Percentiles rank a stretch among this genome's conserved stretches.
Conservation (phyloP, 2,113 vertebrate genomes). For the Piliocolobus tephrosceles region DNA sequence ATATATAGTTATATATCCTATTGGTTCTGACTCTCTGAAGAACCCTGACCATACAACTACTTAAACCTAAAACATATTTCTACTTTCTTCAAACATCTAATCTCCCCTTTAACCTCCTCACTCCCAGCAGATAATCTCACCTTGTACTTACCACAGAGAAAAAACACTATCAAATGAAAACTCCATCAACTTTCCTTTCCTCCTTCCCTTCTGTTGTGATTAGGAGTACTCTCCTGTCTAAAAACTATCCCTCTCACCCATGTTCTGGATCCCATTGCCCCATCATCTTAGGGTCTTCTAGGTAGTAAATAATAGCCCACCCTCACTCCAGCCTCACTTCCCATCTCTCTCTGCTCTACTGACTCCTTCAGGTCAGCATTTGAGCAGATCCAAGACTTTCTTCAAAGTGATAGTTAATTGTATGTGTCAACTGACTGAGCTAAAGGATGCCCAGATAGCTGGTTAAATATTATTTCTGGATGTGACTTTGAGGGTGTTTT, state of each 20-base stretch:
- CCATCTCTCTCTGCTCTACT: background rate
- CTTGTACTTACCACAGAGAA: background rate
- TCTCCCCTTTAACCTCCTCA: background rate
- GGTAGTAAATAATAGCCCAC: background rate
- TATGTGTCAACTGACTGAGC: background rate
- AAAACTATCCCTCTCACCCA: background rate
- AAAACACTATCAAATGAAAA: background rate
- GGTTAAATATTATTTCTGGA: background rate
- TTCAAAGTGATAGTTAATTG: background rate
- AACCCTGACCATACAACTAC: background rate
- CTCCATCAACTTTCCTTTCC: background rate
- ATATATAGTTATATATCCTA: background rate
- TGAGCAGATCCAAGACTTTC: background rate
- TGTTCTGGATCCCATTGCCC: background rate
- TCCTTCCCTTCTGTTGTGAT: background rate
- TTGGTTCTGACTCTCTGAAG: background rate
- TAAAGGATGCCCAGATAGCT: background rate
- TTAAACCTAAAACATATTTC: background rate
- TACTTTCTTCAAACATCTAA: background rate
- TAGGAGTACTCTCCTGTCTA: background rate
- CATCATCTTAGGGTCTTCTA: background rate
- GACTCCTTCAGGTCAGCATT: background rate
- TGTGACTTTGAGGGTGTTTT: background rate
- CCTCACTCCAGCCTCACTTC: background rate
- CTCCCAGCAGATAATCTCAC: background rate